Conservation (phyloP, 1,140 invertebrate species). For the Magallana angulata region DNA sequence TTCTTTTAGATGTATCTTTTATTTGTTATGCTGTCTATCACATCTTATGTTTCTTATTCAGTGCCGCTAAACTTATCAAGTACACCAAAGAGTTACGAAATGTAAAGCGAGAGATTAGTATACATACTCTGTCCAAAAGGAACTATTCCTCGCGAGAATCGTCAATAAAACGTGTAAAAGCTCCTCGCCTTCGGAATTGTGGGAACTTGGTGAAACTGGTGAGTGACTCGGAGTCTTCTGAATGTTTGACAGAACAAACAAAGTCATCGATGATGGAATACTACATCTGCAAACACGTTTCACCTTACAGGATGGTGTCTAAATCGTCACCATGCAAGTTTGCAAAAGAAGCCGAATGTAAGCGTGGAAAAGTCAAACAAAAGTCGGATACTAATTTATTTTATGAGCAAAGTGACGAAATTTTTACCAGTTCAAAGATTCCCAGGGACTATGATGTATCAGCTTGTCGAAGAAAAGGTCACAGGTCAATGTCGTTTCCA, state of each 20-base stretch:
- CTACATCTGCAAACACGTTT: background rate
- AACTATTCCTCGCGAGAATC: background rate
- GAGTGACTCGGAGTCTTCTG: constrained; percentile 25
- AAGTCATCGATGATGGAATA: constrained; percentile 13
- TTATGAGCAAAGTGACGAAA: background rate
- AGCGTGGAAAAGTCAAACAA: background rate
- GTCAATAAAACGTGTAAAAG: background rate
- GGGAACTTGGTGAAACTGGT: constrained; percentile 26
- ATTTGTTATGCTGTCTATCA: constrained; percentile 5
- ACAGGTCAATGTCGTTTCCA: constrained; percentile 15
- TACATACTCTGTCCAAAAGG: constrained; percentile 7
- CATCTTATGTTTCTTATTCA: background rate
- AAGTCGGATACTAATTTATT: constrained; percentile 16
- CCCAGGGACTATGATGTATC: background rate
- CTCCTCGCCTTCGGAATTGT: constrained; percentile 10
- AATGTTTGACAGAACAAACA: constrained; percentile 17
- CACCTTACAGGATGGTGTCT: background rate
- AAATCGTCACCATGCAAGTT: background rate
- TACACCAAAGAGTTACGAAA: constrained; percentile 10
- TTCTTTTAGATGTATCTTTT: constrained; percentile 5
- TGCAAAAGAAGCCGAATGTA: background rate
- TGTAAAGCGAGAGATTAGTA: constrained; percentile 6
- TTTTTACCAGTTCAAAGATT: background rate
- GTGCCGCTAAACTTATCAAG: constrained; percentile 24
- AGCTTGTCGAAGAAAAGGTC: background rate